Conservation (phyloP, 2,888 invertebrate genomes). For the Apamea monoglypha region DNA sequence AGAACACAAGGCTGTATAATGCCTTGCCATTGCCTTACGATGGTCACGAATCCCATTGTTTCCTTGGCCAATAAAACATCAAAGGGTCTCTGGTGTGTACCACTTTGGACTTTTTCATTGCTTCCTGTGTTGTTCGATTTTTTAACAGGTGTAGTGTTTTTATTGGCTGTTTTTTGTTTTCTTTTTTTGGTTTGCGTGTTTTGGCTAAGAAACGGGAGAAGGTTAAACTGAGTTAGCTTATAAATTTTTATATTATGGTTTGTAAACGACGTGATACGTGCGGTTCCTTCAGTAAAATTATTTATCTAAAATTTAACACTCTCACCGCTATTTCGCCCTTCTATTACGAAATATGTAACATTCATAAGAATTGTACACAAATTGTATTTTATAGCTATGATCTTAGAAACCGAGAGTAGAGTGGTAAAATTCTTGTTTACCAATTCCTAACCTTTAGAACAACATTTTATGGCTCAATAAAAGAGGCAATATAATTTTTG, state of each 20-base stretch:
- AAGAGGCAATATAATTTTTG: slow-evolving; percentile 25
- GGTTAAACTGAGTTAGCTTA: not conserved
- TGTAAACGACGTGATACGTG: not conserved
- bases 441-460: slow-evolving; percentile 5
- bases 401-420: not conserved
- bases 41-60: slow-evolving; percentile 81
- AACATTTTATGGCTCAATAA: slow-evolving; percentile 40
- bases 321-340: not conserved
- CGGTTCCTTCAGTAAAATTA: too few species aligned
- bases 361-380: not conserved
- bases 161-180: slow-evolving; percentile 24
- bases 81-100: slow-evolving; percentile 69
- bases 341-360: not conserved
- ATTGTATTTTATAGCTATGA: slow-evolving; percentile 11
- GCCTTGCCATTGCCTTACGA: slow-evolving; percentile 64
- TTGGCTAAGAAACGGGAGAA: slow-evolving; percentile 21
- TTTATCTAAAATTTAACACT: not conserved
- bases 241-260: not conserved
- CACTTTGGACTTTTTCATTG: slow-evolving; percentile 65
- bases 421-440: slow-evolving; percentile 20
- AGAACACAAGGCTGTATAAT: slow-evolving; percentile 68
- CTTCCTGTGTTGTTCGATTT: slow-evolving; percentile 63
- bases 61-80: slow-evolving; percentile 77
- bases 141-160: slow-evolving; percentile 57
- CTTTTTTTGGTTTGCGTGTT: slow-evolving; percentile 21